Evolutionary conservation across 1,140 invertebrate species (phyloP).

Genomic region (Drosophila quadrilineata): DNA sequence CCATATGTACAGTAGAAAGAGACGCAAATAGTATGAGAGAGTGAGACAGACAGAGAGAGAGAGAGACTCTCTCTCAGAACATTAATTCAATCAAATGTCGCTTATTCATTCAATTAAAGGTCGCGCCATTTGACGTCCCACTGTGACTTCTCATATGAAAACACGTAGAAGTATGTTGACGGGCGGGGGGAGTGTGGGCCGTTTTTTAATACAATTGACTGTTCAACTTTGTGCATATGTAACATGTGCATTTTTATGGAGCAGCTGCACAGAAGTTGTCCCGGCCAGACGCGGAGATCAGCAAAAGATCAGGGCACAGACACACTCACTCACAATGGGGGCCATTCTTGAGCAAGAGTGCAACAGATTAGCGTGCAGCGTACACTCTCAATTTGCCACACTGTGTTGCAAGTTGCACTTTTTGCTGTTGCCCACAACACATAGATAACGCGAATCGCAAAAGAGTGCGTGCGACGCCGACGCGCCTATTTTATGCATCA

Average conservation of each 20-base stretch:
- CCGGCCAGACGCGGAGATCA: background rate
- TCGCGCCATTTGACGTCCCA: conserved; percentile 73
- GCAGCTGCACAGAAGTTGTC: conserved; percentile 7
- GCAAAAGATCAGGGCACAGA: conserved; percentile 18
- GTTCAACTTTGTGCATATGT: conserved; percentile 53
- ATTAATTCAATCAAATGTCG: conserved; percentile 80
- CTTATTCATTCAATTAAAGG: conserved; percentile 81
- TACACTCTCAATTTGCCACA: background rate
- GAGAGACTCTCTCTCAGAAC: conserved; percentile 14
- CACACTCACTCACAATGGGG: conserved; percentile 56
- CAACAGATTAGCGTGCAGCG: conserved; percentile 36
- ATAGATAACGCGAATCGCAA: conserved; percentile 63
- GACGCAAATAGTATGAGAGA: no score
- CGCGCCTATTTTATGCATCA: conserved; percentile 54
- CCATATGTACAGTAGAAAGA: conserved; percentile 17
- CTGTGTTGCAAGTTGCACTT: background rate
- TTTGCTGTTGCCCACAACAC: background rate
- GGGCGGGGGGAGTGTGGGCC: background rate
- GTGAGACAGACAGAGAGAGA: background rate
- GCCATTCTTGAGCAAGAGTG: conserved; percentile 58
- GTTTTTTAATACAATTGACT: conserved; percentile 61
- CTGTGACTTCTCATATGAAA: conserved; percentile 42
- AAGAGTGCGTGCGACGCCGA: conserved; percentile 33
- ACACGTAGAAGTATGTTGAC: conserved; percentile 3
- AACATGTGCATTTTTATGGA: conserved; percentile 7